Evolutionary conservation across 1,140 invertebrate species (phyloP).

Genomic region (Pogonus chalceus): DNA sequence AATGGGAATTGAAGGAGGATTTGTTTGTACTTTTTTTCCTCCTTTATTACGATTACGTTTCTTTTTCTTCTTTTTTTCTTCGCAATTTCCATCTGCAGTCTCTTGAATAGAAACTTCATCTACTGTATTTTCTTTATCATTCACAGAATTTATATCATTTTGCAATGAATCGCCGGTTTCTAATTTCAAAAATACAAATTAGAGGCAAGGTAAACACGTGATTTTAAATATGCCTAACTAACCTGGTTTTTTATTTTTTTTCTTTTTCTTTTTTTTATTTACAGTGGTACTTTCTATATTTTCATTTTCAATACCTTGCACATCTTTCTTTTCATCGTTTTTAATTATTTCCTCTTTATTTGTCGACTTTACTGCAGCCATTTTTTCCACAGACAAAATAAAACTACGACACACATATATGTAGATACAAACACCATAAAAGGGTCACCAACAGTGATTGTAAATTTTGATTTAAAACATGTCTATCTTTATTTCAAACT

Average conservation of each 20-base stretch:
- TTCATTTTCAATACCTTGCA: constrained; percentile 29
- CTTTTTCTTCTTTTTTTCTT: constrained; percentile 49
- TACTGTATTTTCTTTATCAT: constrained; percentile 12
- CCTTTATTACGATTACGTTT: constrained; percentile 39
- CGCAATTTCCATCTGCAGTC: constrained; percentile 34
- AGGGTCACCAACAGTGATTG: no score
- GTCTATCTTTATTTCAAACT: no score
- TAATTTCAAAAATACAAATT: constrained; percentile 7
- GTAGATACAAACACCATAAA: no score
- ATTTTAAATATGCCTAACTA: constrained; percentile 11
- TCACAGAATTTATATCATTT: constrained; percentile 24
- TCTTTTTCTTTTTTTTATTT: constrained; percentile 55
- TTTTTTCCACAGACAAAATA: no score
- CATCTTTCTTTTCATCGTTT: constrained; percentile 28
- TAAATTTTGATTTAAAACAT: no score
- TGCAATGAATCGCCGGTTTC: not conserved
- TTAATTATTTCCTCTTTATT: constrained; percentile 26
- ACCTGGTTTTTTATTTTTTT: constrained; percentile 41
- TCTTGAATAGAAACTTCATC: constrained; percentile 31
- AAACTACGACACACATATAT: no score
- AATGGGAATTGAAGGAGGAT: constrained; percentile 80
- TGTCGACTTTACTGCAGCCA: constrained; percentile 34
- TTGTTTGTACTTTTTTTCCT: constrained; percentile 53
- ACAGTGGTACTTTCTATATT: constrained; percentile 36
- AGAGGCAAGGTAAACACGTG: not conserved